Evolutionary conservation across 2,888 invertebrate genomes (phyloP).

Genomic region (Aleiodes leptofemur): DNA sequence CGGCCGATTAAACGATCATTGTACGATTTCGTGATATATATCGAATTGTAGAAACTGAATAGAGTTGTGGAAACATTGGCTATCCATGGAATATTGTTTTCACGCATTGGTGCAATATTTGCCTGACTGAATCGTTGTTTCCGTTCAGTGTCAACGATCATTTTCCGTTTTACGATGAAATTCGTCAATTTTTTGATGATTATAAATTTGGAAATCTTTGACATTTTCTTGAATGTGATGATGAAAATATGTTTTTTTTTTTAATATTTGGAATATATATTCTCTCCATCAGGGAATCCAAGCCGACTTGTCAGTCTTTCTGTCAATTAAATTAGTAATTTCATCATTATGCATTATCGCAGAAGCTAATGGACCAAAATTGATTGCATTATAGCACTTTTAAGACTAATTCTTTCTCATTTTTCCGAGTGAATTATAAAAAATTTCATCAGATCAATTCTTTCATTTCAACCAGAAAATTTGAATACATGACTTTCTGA

Average conservation of each 20-base stretch:
- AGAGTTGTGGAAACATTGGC: constrained; percentile 35
- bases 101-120: constrained; percentile 50
- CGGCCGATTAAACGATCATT: constrained; percentile 74
- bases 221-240: not conserved
- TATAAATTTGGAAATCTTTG: not conserved
- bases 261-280: too few species aligned
- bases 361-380: too few species aligned
- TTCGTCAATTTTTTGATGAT: too few species aligned
- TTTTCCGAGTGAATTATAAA: too few species aligned
- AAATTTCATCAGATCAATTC: not conserved
- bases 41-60: constrained; percentile 47
- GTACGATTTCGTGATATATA: constrained; percentile 62
- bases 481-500: constrained; percentile 45
- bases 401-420: constrained; percentile 2
- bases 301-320: too few species aligned
- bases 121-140: constrained; percentile 35
- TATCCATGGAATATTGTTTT: constrained; percentile 67
- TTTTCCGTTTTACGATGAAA: constrained; percentile 18
- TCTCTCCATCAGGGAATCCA: too few species aligned
- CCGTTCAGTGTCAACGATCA: constrained; percentile 35
- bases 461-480: constrained; percentile 1
- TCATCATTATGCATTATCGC: too few species aligned
- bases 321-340: too few species aligned
- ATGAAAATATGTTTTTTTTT: too few species aligned
- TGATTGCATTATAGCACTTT: too few species aligned